phyloP scores from a whole-genome alignment of 2,888 invertebrate genomes.

The Brachypalpus laphriformis region DNA sequence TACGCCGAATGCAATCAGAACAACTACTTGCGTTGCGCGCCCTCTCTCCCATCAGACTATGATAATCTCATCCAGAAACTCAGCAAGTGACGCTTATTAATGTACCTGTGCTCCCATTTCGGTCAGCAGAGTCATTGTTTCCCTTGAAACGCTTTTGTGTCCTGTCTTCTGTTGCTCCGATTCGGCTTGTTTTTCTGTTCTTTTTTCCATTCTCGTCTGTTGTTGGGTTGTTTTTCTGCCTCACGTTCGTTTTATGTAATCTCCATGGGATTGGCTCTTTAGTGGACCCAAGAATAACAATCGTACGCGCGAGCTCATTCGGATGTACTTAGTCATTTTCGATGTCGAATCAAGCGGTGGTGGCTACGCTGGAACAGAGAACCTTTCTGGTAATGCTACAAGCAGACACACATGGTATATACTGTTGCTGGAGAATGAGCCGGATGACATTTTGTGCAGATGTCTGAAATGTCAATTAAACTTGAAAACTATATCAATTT shows the following conservation, averaged over 20 bases:
- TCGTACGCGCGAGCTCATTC: slow-evolving; percentile 56
- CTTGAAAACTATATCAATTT: slow-evolving; percentile 74
- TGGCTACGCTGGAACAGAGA: slow-evolving; percentile 22
- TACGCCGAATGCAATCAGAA: slow-evolving; percentile 59
- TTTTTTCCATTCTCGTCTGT: background rate
- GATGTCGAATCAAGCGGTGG: slow-evolving; percentile 46
- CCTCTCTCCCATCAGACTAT: slow-evolving; percentile 56
- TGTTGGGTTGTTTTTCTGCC: slow-evolving; percentile 12
- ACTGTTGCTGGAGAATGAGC: slow-evolving; percentile 29
- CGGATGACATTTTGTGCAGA: slow-evolving; percentile 67
- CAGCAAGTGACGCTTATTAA: slow-evolving; percentile 71
- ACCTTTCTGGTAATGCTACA: slow-evolving; percentile 32
- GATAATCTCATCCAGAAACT: slow-evolving; percentile 68
- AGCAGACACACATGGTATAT: slow-evolving; percentile 19
- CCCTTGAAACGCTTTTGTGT: slow-evolving; percentile 52
- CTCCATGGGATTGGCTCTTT: slow-evolving; percentile 63
- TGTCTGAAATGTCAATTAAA: slow-evolving; percentile 73
- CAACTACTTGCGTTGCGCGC: slow-evolving; percentile 23
- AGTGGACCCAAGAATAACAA: slow-evolving; percentile 36
- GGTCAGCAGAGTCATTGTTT: slow-evolving; percentile 64
- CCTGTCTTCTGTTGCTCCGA: slow-evolving; percentile 38
- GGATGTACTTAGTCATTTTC: slow-evolving; percentile 66
- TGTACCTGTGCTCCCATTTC: slow-evolving; percentile 72
- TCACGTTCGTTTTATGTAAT: slow-evolving; percentile 59
- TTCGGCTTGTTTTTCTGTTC: slow-evolving; percentile 10